These are phyloP conservation scores for Cryptocheilus praepositus DNA, from an alignment of 2,888 invertebrate species.

Conservation along the genomic window DNA sequence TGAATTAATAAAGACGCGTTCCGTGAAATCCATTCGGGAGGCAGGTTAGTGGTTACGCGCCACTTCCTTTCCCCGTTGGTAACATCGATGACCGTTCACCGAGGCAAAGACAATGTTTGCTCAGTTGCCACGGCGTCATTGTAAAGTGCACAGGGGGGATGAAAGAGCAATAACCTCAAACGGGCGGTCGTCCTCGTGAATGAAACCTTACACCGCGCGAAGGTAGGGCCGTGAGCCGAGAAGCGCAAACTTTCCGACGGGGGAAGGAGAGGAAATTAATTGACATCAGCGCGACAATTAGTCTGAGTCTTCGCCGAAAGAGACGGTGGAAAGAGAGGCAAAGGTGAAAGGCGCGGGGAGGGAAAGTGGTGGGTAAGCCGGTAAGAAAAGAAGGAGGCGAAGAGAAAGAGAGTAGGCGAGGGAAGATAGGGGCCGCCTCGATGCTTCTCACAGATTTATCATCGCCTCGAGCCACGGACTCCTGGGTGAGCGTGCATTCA, in stretches of 20 bases:
- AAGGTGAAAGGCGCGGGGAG: background rate
- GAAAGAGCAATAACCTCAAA: constrained; percentile 7
- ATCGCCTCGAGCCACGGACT: constrained; percentile 48
- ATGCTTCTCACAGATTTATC: constrained; percentile 56
- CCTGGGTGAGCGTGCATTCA: constrained; percentile 50
- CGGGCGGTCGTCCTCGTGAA: background rate
- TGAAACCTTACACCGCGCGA: constrained; percentile 21
- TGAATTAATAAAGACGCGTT: too few relatives aligned
- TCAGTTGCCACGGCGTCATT: too few relatives aligned
- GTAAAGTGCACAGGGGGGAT: background rate
- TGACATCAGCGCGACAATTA: constrained; percentile 18
- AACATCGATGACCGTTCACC: too few relatives aligned
- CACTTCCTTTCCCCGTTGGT: too few relatives aligned
- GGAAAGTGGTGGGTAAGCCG: background rate
- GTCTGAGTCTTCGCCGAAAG: constrained; percentile 7
- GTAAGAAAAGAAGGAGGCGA: constrained; percentile 13
- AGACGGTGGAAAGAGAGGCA: constrained; percentile 2
- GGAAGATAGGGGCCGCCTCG: constrained; percentile 25
- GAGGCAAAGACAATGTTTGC: too few relatives aligned
- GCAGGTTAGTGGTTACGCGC: too few relatives aligned
- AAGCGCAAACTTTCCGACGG: constrained; percentile 17
- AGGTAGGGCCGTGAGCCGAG: background rate
- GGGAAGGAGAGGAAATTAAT: background rate
- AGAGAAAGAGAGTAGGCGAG: constrained; percentile 3
- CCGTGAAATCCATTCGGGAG: too few relatives aligned